Percentiles rank a stretch among this genome's conserved stretches.
phyloP scores from a whole-genome alignment of 2,888 invertebrate species.

The Tetragnatha montana region DNA sequence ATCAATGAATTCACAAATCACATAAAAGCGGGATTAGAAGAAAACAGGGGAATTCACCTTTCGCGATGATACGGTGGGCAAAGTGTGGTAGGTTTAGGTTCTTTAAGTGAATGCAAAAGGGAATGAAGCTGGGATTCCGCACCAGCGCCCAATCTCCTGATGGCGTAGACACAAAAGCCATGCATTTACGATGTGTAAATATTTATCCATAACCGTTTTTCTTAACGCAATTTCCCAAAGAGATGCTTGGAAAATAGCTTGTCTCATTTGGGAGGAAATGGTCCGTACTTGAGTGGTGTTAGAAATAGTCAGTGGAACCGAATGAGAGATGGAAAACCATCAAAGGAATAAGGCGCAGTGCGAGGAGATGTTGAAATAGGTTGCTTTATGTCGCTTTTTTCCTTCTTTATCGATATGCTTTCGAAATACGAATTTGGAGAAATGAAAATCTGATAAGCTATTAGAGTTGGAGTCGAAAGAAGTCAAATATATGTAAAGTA shows the following conservation, averaged over 20 bases:
- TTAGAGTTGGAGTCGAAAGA: no score
- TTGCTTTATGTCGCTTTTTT: no score
- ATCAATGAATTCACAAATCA: constrained; percentile 52
- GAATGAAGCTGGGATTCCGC: constrained; percentile 19
- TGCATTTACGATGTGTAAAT: constrained; percentile 51
- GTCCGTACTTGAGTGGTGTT: neutral
- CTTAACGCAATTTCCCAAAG: constrained; percentile 9
- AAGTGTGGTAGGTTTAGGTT: constrained; percentile 25
- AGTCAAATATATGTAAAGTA: no score
- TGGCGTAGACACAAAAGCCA: constrained; percentile 13
- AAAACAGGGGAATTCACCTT: constrained; percentile 15
- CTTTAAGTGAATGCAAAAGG: constrained; percentile 37
- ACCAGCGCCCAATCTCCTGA: constrained; percentile 18
- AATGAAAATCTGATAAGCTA: no score
- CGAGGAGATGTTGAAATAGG: no score
- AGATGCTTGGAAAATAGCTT: neutral
- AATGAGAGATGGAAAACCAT: constrained; percentile 13
- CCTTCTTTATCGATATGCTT: no score
- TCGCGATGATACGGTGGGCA: neutral
- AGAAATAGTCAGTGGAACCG: constrained; percentile 6
- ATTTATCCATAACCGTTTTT: constrained; percentile 52
- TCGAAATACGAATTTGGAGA: no score
- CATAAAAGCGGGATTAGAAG: constrained; percentile 27
- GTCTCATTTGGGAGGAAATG: neutral
- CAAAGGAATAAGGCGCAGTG: no score